Evolutionary conservation across 2,113 vertebrate species (phyloP).

Genomic region (Sminthopsis crassicaudata): DNA sequence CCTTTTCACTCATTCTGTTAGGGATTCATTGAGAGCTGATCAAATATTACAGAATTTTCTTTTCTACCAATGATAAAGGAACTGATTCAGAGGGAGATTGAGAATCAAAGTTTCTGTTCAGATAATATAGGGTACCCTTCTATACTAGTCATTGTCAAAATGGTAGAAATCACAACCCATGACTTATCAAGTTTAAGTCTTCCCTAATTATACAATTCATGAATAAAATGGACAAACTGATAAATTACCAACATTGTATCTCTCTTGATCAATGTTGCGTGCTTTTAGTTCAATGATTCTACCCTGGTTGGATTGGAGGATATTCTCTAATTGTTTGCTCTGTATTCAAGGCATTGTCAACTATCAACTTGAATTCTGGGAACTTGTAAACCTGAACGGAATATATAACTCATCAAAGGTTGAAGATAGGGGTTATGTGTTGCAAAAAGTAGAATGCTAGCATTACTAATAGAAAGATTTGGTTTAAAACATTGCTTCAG

Average conservation of each 20-base stretch:
- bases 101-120: neutral
- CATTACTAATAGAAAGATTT: neutral
- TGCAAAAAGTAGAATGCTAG: neutral
- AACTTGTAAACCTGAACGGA: neutral
- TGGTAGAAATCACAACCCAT: neutral
- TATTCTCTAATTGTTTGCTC: neutral
- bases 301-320: neutral
- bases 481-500: neutral
- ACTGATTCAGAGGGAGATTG: neutral
- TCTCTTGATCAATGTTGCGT: neutral
- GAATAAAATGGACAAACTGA: neutral
- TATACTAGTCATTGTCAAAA: neutral
- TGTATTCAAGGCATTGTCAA: neutral
- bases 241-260: neutral
- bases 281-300: neutral
- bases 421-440: neutral
- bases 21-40: neutral
- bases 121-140: neutral
- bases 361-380: neutral
- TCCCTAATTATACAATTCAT: neutral
- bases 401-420: neutral
- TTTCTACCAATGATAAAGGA: neutral
- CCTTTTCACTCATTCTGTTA: neutral
- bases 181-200: neutral
- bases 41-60: neutral